Evolutionary conservation across 1,140 invertebrate genomes (phyloP), one percentile per base, ranked within the genome.

Genomic region (Heliconius himera): DNA sequence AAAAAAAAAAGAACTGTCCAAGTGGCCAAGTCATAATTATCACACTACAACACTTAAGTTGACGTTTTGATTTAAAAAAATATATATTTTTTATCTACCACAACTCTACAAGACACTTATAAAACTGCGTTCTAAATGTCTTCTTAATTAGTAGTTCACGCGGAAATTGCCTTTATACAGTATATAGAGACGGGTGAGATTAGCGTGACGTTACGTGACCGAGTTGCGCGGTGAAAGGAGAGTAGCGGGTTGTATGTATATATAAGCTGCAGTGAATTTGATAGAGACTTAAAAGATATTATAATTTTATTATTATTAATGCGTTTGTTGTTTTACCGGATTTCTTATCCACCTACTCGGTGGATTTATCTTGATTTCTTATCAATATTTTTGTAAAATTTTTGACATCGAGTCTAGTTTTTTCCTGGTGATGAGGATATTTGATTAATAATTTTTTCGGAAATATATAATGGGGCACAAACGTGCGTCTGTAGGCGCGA

Each of bases 201-300:
- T 77, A 4, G 79, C 26, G 18, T 38, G n/a, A 9, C 1, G 46
- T 54, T 20, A n/a, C 20, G 41, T 77, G 79, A 81, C 79, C 79
- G 74, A 74, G 75, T 54, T 81, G 75, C n/a, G 29, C 56, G 51
- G 79, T 77, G 79, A 81, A 81, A 81, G 79, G 79, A 36, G 79
- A 38, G 41, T 70, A 77, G 72, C 75, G 29, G 70, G 46, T 81
- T 77, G 79, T 76, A 75, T 77, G 75, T 73, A 75, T 75, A 75
- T 73, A 75, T 75, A 75, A 49, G 56, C 18, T 66, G 38, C 38
- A 60, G 74, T 78, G 76, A 78, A 56, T 70, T 11, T 26, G 36
- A 54, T 54, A 41, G 60, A 75, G 60, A 66, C 22, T 16, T 11
- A n/a, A 11, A 56, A 66, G 13, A 29, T 66, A 66, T 66, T 66